These are phyloP conservation scores for Rhinopomastus cyanomelas DNA, from an alignment of 2,113 vertebrate genomes.

Conservation along the genomic window DNA sequence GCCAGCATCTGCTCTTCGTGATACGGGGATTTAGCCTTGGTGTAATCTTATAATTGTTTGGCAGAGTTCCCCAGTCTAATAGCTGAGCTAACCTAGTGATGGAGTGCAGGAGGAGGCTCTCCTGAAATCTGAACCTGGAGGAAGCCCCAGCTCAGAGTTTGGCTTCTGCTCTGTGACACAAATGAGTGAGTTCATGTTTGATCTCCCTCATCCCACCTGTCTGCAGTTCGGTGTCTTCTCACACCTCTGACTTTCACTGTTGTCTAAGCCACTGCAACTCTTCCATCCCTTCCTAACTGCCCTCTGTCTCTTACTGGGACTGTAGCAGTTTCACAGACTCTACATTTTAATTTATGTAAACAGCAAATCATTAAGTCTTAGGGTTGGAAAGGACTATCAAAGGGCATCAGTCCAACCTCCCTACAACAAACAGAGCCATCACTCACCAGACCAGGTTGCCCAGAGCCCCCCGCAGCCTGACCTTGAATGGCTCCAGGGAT, in stretches of 20 bases:
- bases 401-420: too few species aligned
- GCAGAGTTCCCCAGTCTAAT: neutral
- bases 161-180: neutral
- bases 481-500: too few species aligned
- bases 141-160: neutral
- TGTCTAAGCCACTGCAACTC: neutral
- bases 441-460: too few species aligned
- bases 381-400: too few species aligned
- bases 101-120: neutral
- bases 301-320: neutral
- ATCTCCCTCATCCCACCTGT: neutral
- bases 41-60: constrained; percentile 54
- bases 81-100: neutral
- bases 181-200: fast-evolving
- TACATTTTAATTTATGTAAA: too few species aligned
- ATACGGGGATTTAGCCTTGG: constrained; percentile 30
- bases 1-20: constrained; percentile 20
- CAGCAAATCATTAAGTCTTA: too few species aligned
- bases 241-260: neutral
- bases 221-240: neutral
- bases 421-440: too few species aligned
- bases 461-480: too few species aligned
- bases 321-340: too few species aligned
- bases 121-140: neutral
- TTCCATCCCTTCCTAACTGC: neutral